phyloP scores from a whole-genome alignment of 1,140 invertebrate species.

The Saccostrea echinata region DNA sequence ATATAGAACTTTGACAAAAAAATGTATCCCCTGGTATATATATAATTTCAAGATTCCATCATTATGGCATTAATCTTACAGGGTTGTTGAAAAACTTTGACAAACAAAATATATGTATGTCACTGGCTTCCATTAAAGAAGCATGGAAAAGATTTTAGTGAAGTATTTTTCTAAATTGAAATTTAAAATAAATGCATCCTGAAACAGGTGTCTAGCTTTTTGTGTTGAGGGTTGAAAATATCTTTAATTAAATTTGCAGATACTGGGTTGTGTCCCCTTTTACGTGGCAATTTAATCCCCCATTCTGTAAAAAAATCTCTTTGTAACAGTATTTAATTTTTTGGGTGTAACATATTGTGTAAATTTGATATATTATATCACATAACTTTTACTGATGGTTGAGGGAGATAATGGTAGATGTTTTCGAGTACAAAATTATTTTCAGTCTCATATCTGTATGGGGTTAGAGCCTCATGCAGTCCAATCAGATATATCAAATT shows the following conservation, averaged over 20 bases:
- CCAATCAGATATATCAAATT: no score
- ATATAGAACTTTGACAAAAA: no score
- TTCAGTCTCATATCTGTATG: neutral
- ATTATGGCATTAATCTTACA: no score
- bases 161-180: neutral
- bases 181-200: neutral
- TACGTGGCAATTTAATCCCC: neutral
- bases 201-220: constrained; percentile 2
- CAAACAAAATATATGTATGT: neutral
- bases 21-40: no score
- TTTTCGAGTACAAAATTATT: neutral
- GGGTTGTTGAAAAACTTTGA: neutral
- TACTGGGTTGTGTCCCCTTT: neutral
- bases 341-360: constrained; percentile 20
- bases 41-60: no score
- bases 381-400: constrained; percentile 5
- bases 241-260: neutral
- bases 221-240: neutral
- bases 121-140: neutral
- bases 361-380: constrained; percentile 16
- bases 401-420: neutral
- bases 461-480: no score
- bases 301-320: constrained; percentile 23
- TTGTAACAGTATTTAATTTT: neutral
- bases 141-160: neutral